These are phyloP conservation scores for Conops quadrifasciatus DNA, from an alignment of 2,888 invertebrate genomes.

Conservation along the genomic window DNA sequence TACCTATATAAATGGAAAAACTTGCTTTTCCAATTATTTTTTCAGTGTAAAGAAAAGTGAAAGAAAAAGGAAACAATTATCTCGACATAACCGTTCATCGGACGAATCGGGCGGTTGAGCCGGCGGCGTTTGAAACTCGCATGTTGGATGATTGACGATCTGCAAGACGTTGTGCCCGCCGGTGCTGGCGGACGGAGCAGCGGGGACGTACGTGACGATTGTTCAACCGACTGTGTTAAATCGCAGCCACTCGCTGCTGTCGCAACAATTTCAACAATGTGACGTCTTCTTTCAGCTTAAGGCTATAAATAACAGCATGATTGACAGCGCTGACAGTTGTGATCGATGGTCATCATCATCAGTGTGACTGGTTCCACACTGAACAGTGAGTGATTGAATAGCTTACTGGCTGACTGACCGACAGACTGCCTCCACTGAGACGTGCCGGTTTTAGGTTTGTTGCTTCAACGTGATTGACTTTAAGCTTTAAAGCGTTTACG, in stretches of 20 bases:
- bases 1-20: background rate
- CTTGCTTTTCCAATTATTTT: background rate
- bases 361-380: conserved; percentile 44
- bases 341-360: conserved; percentile 62
- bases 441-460: background rate
- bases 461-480: conserved; percentile 1
- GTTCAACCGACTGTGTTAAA: background rate
- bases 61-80: conserved; percentile 8
- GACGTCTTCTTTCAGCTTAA: conserved; percentile 58
- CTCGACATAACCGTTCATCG: background rate
- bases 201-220: background rate
- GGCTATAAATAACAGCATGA: conserved; percentile 60
- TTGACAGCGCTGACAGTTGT: conserved; percentile 62
- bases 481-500: background rate
- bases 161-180: no score
- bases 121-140: background rate
- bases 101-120: background rate
- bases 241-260: conserved; percentile 42
- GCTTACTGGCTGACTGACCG: conserved; percentile 33
- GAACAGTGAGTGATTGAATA: conserved; percentile 6
- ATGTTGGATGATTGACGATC: conserved; percentile 8
- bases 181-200: background rate
- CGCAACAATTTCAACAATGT: conserved; percentile 52
- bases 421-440: conserved; percentile 1
- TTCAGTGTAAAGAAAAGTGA: background rate